These are phyloP conservation scores for Thymelicus sylvestris DNA, from an alignment of 2,888 invertebrate species.

Conservation along the genomic window DNA sequence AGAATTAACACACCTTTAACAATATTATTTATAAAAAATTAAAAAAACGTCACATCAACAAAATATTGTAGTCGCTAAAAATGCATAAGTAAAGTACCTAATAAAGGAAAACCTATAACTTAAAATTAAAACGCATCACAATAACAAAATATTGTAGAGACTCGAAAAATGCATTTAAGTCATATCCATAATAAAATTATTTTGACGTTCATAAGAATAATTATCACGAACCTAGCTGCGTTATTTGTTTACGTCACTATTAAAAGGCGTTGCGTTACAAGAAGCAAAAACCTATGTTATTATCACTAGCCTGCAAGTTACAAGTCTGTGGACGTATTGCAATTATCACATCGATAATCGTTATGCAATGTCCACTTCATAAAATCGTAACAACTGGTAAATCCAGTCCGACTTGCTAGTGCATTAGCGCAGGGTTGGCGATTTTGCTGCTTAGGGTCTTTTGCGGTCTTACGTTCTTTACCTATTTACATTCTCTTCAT, in stretches of 20 bases:
- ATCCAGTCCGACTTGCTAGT: slow-evolving; percentile 51
- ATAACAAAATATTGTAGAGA: too few relatives aligned
- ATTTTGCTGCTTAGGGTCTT: background rate
- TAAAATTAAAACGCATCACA: too few relatives aligned
- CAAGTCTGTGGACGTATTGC: slow-evolving; percentile 28
- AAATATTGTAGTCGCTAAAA: too few relatives aligned
- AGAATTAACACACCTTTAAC: too few relatives aligned
- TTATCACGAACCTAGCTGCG: background rate
- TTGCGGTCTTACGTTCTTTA: too few relatives aligned
- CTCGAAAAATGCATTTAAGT: too few relatives aligned
- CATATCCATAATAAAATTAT: background rate
- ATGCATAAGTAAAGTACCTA: too few relatives aligned
- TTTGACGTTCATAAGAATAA: background rate
- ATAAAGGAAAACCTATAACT: too few relatives aligned
- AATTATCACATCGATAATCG: slow-evolving; percentile 66
- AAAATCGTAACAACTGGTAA: slow-evolving; percentile 78
- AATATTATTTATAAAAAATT: too few relatives aligned
- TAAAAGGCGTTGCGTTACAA: slow-evolving; percentile 8
- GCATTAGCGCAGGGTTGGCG: slow-evolving; percentile 52
- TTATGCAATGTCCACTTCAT: slow-evolving; percentile 74
- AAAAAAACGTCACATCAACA: too few relatives aligned
- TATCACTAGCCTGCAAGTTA: slow-evolving; percentile 23
- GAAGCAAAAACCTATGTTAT: slow-evolving; percentile 5
- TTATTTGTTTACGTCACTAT: slow-evolving; percentile 11
- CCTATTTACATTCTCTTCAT: too few relatives aligned